phyloP scores from a whole-genome alignment of 2,797 vertebrate genomes.

The Gobio occitaniae region DNA sequence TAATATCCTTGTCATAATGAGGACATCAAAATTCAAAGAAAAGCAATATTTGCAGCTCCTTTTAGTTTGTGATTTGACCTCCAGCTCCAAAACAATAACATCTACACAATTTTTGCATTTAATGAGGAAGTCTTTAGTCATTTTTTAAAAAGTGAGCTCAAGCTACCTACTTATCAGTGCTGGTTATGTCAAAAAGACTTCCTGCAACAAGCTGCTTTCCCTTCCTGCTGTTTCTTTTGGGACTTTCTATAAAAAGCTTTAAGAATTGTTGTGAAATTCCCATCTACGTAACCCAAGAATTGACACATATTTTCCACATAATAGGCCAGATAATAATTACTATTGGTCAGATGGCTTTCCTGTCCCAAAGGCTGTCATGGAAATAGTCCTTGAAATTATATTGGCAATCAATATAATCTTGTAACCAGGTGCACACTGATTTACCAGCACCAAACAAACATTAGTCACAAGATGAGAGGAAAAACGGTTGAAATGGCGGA shows the following conservation, averaged over 20 bases:
- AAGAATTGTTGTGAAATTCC: constrained; percentile 33
- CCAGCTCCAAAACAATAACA: neutral
- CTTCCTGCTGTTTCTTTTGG: constrained; percentile 19
- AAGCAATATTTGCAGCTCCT: neutral
- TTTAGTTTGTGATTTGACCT: neutral
- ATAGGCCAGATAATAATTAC: constrained; percentile 28
- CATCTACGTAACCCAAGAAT: constrained; percentile 1
- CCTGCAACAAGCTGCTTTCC: constrained; percentile 22
- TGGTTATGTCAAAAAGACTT: constrained; percentile 7
- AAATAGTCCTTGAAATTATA: constrained; percentile 23
- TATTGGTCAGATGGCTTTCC: neutral
- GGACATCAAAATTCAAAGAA: neutral
- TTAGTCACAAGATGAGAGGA: constrained; percentile 21
- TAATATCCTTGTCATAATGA: neutral
- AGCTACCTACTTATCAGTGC: neutral
- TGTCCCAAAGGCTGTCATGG: constrained; percentile 21
- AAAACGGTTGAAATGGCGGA: neutral
- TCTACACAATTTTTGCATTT: neutral
- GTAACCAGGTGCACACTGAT: constrained; percentile 26
- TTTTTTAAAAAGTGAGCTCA: neutral
- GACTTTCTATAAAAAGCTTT: constrained; percentile 29
- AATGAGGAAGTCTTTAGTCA: neutral
- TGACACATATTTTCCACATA: constrained; percentile 25
- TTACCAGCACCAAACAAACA: constrained; percentile 32
- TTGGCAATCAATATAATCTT: constrained; percentile 24